phyloP scores from a whole-genome alignment of 2,113 vertebrate genomes.

The Notechis scutatus region DNA sequence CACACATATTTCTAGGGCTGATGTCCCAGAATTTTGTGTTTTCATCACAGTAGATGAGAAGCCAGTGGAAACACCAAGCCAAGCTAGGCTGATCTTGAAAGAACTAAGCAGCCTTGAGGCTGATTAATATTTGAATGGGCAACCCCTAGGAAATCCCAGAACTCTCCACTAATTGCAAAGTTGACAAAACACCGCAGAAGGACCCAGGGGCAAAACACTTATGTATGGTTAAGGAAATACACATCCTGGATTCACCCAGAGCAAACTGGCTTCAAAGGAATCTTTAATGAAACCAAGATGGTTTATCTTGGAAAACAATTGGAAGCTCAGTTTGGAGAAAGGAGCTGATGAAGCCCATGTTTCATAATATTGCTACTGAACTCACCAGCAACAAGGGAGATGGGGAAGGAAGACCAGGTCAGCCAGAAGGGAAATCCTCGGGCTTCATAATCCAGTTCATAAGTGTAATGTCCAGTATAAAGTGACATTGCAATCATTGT shows the following conservation, averaged over 20 bases:
- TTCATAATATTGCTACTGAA: neutral
- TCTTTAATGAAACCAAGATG: neutral
- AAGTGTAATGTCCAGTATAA: neutral
- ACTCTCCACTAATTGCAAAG: neutral
- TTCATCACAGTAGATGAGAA: neutral
- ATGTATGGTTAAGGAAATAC: neutral
- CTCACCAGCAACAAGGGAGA: neutral
- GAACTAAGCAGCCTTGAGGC: neutral
- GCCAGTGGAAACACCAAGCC: neutral
- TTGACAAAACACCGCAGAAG: neutral
- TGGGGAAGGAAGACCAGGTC: neutral
- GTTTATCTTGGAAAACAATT: neutral
- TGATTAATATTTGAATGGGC: neutral
- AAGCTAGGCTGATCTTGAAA: neutral
- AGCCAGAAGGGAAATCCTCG: neutral
- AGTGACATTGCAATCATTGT: neutral
- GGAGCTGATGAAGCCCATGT: neutral
- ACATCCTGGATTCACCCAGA: neutral
- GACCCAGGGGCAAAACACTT: neutral
- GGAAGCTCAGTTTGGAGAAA: neutral
- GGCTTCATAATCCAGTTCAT: rapidly evolving
- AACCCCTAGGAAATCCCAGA: neutral
- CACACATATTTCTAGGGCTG: neutral
- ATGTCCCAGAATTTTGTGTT: neutral
- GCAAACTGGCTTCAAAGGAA: neutral